Evolutionary conservation across 2,797 vertebrate genomes (phyloP).

Genomic region (Anabas testudineus): DNA sequence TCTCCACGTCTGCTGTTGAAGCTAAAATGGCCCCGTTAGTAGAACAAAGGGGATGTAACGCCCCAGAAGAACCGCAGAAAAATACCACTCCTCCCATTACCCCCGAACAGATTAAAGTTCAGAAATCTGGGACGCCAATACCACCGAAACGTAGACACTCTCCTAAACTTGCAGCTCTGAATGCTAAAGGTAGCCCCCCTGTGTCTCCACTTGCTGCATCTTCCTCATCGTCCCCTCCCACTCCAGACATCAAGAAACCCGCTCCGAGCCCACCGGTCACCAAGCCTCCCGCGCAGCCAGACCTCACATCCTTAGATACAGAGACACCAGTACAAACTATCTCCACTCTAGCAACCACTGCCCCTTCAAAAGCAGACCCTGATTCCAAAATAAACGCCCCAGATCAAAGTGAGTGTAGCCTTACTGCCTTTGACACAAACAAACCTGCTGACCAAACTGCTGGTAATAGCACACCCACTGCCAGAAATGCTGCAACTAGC

Average conservation of each 20-base stretch:
- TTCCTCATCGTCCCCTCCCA: constrained; percentile 54
- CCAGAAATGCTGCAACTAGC: constrained; percentile 45
- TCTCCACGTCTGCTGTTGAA: constrained; percentile 61
- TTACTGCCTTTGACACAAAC: constrained; percentile 39
- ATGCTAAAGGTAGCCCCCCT: constrained; percentile 72
- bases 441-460: constrained; percentile 42
- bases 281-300: constrained; percentile 29
- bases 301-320: constrained; percentile 49
- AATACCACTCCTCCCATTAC: constrained; percentile 49
- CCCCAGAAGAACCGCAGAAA: constrained; percentile 53
- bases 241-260: constrained; percentile 51
- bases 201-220: constrained; percentile 73
- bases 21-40: constrained; percentile 74
- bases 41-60: constrained; percentile 56
- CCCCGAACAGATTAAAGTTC: constrained; percentile 59
- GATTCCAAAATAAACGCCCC: constrained; percentile 32
- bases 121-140: constrained; percentile 74
- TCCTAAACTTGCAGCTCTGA: constrained; percentile 74
- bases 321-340: constrained; percentile 53
- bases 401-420: constrained; percentile 26
- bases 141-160: constrained; percentile 82
- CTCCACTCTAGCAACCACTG: constrained; percentile 31
- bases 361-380: constrained; percentile 38
- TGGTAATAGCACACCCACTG: constrained; percentile 26
- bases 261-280: constrained; percentile 63